phyloP scores from a whole-genome alignment of 2,888 invertebrate genomes.

The Protodeltote pygarga region DNA sequence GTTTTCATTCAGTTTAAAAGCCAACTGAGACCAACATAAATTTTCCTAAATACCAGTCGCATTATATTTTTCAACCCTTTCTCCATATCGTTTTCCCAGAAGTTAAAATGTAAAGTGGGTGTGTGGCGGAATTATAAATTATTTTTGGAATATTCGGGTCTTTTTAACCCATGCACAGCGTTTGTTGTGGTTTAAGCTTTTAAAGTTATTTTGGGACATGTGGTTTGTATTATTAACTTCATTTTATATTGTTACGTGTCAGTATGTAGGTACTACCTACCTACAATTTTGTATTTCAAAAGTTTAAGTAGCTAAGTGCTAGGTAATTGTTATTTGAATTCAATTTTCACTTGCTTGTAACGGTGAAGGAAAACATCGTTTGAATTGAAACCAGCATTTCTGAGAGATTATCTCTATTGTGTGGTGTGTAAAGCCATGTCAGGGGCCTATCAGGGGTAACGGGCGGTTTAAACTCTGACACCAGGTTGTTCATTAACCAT shows the following conservation, averaged over 20 bases:
- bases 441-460: too few relatives aligned
- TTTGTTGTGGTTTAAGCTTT: slow-evolving; percentile 17
- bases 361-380: too few relatives aligned
- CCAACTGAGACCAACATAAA: slow-evolving; percentile 8
- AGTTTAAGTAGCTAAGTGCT: background rate
- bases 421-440: too few relatives aligned
- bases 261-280: too few relatives aligned
- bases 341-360: background rate
- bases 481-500: too few relatives aligned
- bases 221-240: background rate
- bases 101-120: slow-evolving; percentile 4
- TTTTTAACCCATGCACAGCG: slow-evolving; percentile 9
- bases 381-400: too few relatives aligned
- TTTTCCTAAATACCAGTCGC: background rate
- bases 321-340: background rate
- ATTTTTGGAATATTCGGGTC: slow-evolving; percentile 1
- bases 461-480: too few relatives aligned
- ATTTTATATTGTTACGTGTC: too few relatives aligned
- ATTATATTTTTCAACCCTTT: slow-evolving; percentile 6
- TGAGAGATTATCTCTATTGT: too few relatives aligned
- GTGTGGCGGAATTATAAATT: slow-evolving; percentile 5
- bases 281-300: too few relatives aligned
- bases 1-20: slow-evolving; percentile 29
- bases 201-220: slow-evolving; percentile 15
- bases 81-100: slow-evolving; percentile 7